Conservation (phyloP, 2,888 invertebrate genomes). For the Ischnus inquisitorius region DNA sequence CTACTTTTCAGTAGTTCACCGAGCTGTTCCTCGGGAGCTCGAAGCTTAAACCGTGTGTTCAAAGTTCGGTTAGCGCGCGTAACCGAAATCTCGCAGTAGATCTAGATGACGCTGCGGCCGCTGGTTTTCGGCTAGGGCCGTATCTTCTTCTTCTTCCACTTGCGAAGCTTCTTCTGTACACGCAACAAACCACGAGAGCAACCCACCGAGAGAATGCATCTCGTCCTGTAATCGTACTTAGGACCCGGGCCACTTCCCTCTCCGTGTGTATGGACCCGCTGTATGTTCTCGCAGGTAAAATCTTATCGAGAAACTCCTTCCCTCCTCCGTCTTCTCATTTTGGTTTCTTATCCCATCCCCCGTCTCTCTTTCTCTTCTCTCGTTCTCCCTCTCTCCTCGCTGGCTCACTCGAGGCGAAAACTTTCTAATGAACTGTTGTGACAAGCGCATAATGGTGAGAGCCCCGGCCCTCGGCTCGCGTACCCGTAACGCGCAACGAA, state of each 20-base stretch:
- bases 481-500: constrained; percentile 60
- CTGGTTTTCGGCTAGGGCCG: constrained; percentile 1
- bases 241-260: background rate
- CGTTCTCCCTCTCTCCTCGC: background rate
- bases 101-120: constrained; percentile 75
- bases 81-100: constrained; percentile 75
- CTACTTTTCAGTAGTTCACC: constrained; percentile 1
- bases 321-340: constrained; percentile 2
- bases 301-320: constrained; percentile 55
- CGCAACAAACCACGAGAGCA: constrained; percentile 31
- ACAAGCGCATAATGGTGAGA: constrained; percentile 74
- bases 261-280: background rate
- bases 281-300: constrained; percentile 29
- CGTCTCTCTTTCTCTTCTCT: constrained; percentile 27
- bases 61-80: constrained; percentile 41
- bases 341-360: constrained; percentile 3
- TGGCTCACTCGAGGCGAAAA: constrained; percentile 38
- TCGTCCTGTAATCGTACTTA: constrained; percentile 18
- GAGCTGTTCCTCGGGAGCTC: background rate
- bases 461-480: constrained; percentile 43
- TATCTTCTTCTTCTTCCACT: constrained; percentile 53
- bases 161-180: constrained; percentile 35
- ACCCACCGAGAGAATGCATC: constrained; percentile 34
- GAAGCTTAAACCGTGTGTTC: constrained; percentile 57
- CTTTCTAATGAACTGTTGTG: constrained; percentile 78